Evolutionary conservation across 2,113 vertebrate species (phyloP).

Genomic region (Pachycephala philippinensis): DNA sequence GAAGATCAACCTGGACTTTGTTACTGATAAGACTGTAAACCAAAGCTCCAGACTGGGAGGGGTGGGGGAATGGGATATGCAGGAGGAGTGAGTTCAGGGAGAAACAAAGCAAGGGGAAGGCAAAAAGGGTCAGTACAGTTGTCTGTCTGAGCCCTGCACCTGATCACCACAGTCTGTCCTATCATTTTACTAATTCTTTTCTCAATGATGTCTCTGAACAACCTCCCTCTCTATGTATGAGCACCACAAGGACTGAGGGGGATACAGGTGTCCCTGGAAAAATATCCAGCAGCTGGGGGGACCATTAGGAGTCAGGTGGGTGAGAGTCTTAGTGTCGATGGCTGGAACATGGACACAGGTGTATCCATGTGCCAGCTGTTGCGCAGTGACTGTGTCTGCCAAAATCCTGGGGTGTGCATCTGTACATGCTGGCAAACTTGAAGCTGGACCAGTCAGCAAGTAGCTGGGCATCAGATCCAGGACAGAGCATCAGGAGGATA

Average conservation of each 20-base stretch:
- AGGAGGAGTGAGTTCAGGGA: neutral
- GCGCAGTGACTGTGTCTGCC: accelerated
- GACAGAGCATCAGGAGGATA: neutral
- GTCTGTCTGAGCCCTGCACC: neutral
- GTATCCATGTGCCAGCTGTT: accelerated
- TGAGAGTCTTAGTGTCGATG: accelerated
- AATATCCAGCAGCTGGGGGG: neutral
- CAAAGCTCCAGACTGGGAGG: neutral
- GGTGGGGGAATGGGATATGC: accelerated
- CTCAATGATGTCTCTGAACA: neutral
- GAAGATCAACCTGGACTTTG: neutral
- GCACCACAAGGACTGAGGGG: neutral
- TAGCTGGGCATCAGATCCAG: neutral
- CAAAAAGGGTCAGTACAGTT: neutral
- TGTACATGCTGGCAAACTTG: neutral
- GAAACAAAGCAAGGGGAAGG: accelerated
- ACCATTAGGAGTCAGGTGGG: accelerated
- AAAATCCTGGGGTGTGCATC: accelerated
- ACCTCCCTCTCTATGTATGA: neutral
- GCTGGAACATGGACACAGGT: neutral
- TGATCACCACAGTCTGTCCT: neutral
- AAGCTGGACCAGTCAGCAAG: neutral
- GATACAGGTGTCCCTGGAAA: too few relatives aligned
- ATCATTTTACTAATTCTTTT: neutral
- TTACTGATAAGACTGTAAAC: neutral